Base-by-base conservation (phyloP, 2,113 vertebrate genomes). In the Sphaerodactylus townsendi region DNA sequence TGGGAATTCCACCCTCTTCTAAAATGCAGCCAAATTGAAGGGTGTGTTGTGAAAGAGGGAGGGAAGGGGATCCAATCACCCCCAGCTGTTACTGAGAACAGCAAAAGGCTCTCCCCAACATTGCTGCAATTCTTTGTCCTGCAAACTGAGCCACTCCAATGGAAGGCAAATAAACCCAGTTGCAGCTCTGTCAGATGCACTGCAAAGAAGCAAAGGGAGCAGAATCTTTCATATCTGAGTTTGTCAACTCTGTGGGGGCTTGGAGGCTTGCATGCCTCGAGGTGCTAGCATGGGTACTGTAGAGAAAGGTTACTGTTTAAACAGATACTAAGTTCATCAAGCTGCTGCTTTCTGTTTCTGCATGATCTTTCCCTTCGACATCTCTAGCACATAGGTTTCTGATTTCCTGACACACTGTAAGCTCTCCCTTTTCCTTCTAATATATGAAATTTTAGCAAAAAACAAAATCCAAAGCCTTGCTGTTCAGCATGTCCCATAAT, bases 81-180 rank as follows among this genome's bases (percentile, higher is more conserved):
- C 68, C 65, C 96, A 96, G 95, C 95, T 96, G 96, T 94, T 91
- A 82, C 3, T 37, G 19, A n/a, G 88, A 89, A 88, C 72, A 91
- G 88, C 90, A 83, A 85, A 30, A 92, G 89, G 89, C 88, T 93
- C 93, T 88, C 59, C 91, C 83, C 86, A 59, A 23, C 95, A 96
- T 96, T 94, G 92, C 92, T 86, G 83, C 92, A 95, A 96, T 96
- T 95, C 95, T 93, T 93, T 91, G 90, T 17, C 21, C 46, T 89
- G 91, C 81, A 90, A 90, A 87, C 89, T 84, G 82, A 14, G 84
- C 46, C 56, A 85, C 89, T 85, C 82, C 35, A 0, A 1, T n/a
- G 5, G 0, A 53, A 72, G 81, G 87, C 33, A 53, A 84, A 46
- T 71, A n/a, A 30, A 21, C 8, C 13, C 64, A 66, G 35, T 7